A percentile compares a stretch with the other conserved stretches of the same genome.
phyloP scores from a whole-genome alignment of 1,140 invertebrate species.

The Drosophila mauritiana region DNA sequence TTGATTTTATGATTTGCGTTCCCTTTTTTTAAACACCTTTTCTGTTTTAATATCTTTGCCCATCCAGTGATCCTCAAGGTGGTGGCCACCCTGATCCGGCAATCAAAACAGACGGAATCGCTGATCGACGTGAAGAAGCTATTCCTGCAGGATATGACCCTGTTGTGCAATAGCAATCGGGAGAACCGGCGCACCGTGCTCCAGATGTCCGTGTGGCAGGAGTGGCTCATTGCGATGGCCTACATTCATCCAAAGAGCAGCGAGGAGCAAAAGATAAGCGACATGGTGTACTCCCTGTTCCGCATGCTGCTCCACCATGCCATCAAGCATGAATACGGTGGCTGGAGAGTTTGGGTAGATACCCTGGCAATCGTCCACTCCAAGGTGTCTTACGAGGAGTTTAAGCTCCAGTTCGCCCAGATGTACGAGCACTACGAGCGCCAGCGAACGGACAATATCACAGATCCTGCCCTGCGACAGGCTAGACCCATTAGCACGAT shows the following conservation, averaged over 20 bases:
- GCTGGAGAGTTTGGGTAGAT: conserved; percentile 99
- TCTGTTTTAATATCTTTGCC: neutral
- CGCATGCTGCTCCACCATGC: conserved; percentile 99
- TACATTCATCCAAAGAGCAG: conserved; percentile 98
- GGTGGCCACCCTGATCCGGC: conserved; percentile 97
- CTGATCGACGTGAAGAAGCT: conserved; percentile 97
- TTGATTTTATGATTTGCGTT: conserved; percentile 4
- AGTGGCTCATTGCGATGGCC: conserved; percentile 99
- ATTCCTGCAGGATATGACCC: conserved; percentile 98
- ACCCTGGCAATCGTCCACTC: conserved; percentile 99
- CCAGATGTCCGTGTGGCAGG: conserved; percentile 99
- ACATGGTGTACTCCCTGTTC: conserved; percentile 99
- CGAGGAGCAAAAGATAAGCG: conserved; percentile 98
- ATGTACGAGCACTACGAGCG: conserved; percentile 99
- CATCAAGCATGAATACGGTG: conserved; percentile 99
- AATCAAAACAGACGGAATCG: conserved; percentile 96
- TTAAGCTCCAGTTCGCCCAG: conserved; percentile 96
- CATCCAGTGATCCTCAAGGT: conserved; percentile 97
- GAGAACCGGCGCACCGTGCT: conserved; percentile 98
- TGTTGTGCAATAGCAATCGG: conserved; percentile 98
- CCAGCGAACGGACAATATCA: conserved; percentile 96
- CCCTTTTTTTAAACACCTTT: conserved; percentile 39
- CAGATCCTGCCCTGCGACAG: conserved; percentile 95
- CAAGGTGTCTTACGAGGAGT: conserved; percentile 99
- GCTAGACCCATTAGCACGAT: conserved; percentile 98